phyloP scores from a whole-genome alignment of 2,797 vertebrate genomes.

The Lepus oiostolus region DNA sequence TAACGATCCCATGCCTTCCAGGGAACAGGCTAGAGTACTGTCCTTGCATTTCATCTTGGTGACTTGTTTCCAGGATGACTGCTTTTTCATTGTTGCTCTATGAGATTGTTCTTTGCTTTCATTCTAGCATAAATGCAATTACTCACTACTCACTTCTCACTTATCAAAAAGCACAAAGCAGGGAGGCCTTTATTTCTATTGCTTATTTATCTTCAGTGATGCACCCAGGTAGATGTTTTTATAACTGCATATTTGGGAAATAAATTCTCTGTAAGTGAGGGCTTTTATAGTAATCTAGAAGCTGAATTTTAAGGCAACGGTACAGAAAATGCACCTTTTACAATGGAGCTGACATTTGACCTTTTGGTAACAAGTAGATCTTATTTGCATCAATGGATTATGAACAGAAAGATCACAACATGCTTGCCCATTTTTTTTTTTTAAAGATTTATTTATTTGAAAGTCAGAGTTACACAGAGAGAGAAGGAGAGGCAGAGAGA shows the following conservation, averaged over 20 bases:
- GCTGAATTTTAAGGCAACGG: conserved; percentile 51
- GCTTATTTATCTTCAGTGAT: conserved; percentile 31
- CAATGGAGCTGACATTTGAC: neutral
- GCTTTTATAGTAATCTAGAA: conserved; percentile 27
- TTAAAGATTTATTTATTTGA: too few relatives aligned
- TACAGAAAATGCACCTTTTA: conserved; percentile 27
- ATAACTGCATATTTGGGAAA: conserved; percentile 44
- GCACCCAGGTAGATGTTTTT: neutral
- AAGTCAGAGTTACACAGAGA: too few relatives aligned
- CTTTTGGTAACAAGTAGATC: conserved; percentile 19
- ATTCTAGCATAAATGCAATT: conserved; percentile 4
- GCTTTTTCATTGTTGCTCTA: neutral
- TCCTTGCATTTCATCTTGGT: neutral
- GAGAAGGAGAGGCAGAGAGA: too few relatives aligned
- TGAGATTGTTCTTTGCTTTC: conserved; percentile 22
- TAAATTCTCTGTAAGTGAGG: neutral
- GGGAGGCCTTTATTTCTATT: conserved; percentile 47
- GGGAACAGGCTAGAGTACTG: neutral
- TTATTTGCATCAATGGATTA: neutral
- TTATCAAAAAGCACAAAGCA: conserved; percentile 9
- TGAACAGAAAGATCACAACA: neutral
- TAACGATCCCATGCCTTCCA: neutral
- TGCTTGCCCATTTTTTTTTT: too few relatives aligned
- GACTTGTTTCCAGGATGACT: neutral
- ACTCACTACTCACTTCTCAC: neutral